Evolutionary conservation across 2,113 vertebrate species (phyloP).

Genomic region (Formicarius rufipectus): DNA sequence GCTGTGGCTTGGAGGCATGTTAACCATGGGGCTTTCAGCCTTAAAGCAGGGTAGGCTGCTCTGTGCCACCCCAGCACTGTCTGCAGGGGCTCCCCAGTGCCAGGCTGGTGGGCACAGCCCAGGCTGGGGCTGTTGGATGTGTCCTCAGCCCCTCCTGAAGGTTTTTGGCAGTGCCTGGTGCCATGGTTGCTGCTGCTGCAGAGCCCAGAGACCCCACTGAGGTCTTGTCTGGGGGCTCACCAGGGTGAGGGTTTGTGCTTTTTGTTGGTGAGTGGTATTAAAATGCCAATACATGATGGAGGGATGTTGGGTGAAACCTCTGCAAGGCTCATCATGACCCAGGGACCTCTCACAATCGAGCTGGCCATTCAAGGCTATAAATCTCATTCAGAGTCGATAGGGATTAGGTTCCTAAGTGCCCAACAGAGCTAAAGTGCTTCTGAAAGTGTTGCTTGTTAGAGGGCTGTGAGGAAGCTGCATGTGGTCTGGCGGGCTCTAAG

Average conservation of each 20-base stretch:
- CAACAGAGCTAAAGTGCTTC: conserved; percentile 5
- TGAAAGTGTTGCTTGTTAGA: not conserved
- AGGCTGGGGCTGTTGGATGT: not conserved
- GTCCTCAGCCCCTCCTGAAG: not conserved
- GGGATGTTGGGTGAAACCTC: not conserved
- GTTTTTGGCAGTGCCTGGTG: not conserved
- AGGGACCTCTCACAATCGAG: not conserved
- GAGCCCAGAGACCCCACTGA: fast-evolving
- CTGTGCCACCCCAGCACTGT: fast-evolving
- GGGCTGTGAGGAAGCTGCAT: not conserved
- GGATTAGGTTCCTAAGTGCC: conserved; percentile 42
- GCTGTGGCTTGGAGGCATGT: fast-evolving
- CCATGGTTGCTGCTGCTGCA: not conserved
- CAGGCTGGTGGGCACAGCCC: not conserved
- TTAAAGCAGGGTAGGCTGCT: not conserved
- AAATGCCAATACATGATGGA: not conserved
- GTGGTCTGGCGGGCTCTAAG: not conserved
- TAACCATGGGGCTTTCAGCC: not conserved
- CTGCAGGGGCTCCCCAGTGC: not conserved
- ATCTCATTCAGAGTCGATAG: conserved; percentile 26
- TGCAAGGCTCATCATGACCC: not conserved
- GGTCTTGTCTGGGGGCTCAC: not conserved
- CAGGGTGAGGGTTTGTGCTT: not conserved
- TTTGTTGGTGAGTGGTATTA: not conserved
- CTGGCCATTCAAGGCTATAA: not conserved